Conservation (phyloP, 2,888 invertebrate genomes). For the Teinopalpus imperialis region DNA sequence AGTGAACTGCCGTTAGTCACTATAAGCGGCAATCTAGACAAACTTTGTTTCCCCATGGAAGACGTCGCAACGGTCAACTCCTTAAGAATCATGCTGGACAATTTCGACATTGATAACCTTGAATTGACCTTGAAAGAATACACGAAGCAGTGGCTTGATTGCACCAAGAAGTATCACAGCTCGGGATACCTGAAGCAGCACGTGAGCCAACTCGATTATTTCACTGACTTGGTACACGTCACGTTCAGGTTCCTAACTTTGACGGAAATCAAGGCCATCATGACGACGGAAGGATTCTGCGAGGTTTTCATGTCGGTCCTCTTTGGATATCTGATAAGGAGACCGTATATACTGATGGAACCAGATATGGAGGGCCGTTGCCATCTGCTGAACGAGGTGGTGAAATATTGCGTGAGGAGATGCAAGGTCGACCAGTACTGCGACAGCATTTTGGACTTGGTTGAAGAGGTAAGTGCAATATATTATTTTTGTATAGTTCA, state of each 20-base stretch:
- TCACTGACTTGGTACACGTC: slow-evolving; percentile 41
- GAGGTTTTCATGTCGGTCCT: slow-evolving; percentile 41
- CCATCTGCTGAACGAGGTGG: slow-evolving; percentile 39
- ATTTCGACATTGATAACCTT: slow-evolving; percentile 18
- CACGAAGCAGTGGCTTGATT: neutral
- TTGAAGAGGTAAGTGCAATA: slow-evolving; percentile 48
- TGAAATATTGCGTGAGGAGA: slow-evolving; percentile 39
- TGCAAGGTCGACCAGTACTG: slow-evolving; percentile 34
- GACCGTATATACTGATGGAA: slow-evolving; percentile 37
- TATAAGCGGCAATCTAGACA: slow-evolving; percentile 38
- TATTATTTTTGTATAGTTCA: neutral
- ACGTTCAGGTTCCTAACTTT: slow-evolving; percentile 36
- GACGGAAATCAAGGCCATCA: slow-evolving; percentile 31
- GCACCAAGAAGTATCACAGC: slow-evolving; percentile 13
- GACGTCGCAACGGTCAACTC: slow-evolving; percentile 30
- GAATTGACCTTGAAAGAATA: neutral
- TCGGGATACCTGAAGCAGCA: slow-evolving; percentile 19
- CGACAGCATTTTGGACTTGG: slow-evolving; percentile 37
- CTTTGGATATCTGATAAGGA: slow-evolving; percentile 34
- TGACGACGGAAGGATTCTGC: slow-evolving; percentile 33
- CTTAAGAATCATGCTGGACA: slow-evolving; percentile 36
- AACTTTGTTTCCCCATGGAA: slow-evolving; percentile 24
- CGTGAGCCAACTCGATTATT: slow-evolving; percentile 32
- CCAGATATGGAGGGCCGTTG: slow-evolving; percentile 31
- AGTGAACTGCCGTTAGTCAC: slow-evolving; percentile 33